These are phyloP conservation scores for Buathra laborator DNA, from an alignment of 2,888 invertebrate genomes.

Conservation along the genomic window DNA sequence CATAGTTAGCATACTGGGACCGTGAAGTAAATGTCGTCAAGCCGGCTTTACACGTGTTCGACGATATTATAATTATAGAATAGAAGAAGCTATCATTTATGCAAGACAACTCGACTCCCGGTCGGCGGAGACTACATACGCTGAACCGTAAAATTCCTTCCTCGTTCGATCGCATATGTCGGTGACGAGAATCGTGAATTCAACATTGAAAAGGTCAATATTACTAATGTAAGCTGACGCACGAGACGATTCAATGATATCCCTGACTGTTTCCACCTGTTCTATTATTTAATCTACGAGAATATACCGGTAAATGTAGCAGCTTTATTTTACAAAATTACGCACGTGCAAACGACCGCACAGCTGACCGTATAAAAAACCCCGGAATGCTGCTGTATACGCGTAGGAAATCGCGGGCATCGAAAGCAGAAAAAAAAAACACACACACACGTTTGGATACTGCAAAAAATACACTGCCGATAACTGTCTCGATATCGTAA, in stretches of 20 bases:
- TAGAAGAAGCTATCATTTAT: conserved; percentile 34
- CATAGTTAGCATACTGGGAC: conserved; percentile 55
- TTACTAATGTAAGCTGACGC: not conserved
- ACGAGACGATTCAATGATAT: not conserved
- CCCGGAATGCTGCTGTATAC: too few species aligned
- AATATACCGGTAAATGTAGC: too few species aligned
- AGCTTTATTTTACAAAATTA: too few species aligned
- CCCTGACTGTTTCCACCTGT: not conserved
- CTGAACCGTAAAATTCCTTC: not conserved
- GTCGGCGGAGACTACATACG: not conserved
- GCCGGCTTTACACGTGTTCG: conserved; percentile 14
- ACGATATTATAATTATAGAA: conserved; percentile 17
- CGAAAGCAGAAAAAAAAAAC: too few species aligned
- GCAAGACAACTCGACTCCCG: conserved; percentile 19
- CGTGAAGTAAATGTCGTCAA: conserved; percentile 42
- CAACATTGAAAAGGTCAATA: not conserved
- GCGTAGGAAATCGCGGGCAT: too few species aligned
- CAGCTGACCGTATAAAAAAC: too few species aligned
- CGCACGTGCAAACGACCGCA: too few species aligned
- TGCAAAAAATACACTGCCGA: not conserved
- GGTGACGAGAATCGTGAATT: not conserved
- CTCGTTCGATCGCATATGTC: not conserved
- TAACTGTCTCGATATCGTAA: not conserved
- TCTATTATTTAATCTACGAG: not conserved
- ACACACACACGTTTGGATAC: not conserved